Base-by-base conservation (phyloP, 2,888 invertebrate species). In the Ferrisia virgata region DNA sequence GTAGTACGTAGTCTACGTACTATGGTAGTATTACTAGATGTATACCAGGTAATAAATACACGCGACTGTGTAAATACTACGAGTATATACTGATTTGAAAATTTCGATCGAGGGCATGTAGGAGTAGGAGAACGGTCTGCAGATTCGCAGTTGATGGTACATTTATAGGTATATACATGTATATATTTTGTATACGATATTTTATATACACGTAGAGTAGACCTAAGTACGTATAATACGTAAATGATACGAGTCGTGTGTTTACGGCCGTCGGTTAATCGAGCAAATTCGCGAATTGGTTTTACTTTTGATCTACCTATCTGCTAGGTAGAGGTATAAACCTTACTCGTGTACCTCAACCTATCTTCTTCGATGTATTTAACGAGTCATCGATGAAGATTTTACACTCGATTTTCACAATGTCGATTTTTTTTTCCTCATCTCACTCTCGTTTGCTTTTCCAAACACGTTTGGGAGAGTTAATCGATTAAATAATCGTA, bases 21-120 rank as follows among this genome's bases (percentile, higher is more conserved):
- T n/a, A n/a, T n/a, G n/a, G n/a, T n/a, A n/a, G n/a, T n/a, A n/a
- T n/a, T n/a, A n/a, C n/a, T n/a, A n/a, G n/a, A n/a, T n/a, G n/a
- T n/a, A n/a, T n/a, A n/a, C n/a, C n/a, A n/a, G n/a, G n/a, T n/a
- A n/a, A n/a, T n/a, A n/a, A n/a, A n/a, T n/a, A n/a, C n/a, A n/a
- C n/a, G n/a, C n/a, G n/a, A n/a, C n/a, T 72, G 15, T 72, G 72
- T 4, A 31, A n/a, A 72, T 47, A 31, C 1, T 31, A 4, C 28
- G 2, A 13, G 8, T 64, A 53, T 28, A 25, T 80, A 22, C n/a
- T n/a, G n/a, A 9, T 25, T 28, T 33, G 43, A 31, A 47, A 43
- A 80, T 80, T 80, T 43, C 53, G n/a, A 80, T 81, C 53, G 53
- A 81, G 81, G 81, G 58, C 81, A 81, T 39, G 53, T 81, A 81